These are phyloP conservation scores for Marasmarcha lunaedactyla DNA, from an alignment of 2,888 invertebrate species.

Conservation along the genomic window DNA sequence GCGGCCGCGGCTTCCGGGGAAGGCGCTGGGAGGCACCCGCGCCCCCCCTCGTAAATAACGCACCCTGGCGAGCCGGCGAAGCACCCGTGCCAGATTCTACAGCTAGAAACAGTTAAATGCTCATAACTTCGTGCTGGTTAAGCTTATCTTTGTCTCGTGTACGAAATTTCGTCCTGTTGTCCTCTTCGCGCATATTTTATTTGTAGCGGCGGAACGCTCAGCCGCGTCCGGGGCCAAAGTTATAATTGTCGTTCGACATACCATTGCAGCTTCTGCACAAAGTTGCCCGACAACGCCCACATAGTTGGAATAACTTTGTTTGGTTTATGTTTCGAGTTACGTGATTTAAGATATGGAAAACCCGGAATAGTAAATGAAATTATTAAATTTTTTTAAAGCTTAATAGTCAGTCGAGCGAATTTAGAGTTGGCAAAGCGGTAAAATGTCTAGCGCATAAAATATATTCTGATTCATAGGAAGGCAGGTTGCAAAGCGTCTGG, in stretches of 20 bases:
- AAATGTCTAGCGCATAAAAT: too few relatives aligned
- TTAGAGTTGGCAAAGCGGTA: slow-evolving; percentile 7
- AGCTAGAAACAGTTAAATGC: slow-evolving; percentile 71
- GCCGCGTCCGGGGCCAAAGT: slow-evolving; percentile 60
- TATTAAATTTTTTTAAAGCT: not conserved
- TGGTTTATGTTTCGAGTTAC: slow-evolving; percentile 53
- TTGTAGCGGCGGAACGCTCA: slow-evolving; percentile 54
- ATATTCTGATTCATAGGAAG: slow-evolving; percentile 32
- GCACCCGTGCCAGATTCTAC: slow-evolving; percentile 70
- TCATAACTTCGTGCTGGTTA: slow-evolving; percentile 71
- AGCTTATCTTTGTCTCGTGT: slow-evolving; percentile 69
- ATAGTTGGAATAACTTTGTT: slow-evolving; percentile 59
- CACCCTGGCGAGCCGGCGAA: slow-evolving; percentile 69
- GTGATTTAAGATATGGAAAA: slow-evolving; percentile 18
- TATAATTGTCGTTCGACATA: slow-evolving; percentile 68
- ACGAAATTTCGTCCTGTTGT: slow-evolving; percentile 59
- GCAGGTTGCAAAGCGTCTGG: slow-evolving; percentile 50
- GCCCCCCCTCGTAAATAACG: slow-evolving; percentile 66
- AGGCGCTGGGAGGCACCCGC: slow-evolving; percentile 66
- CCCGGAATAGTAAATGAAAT: slow-evolving; percentile 14
- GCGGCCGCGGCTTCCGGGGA: slow-evolving; percentile 53
- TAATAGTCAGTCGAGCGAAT: not conserved
- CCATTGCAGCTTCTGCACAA: slow-evolving; percentile 62
- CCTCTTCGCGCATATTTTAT: slow-evolving; percentile 65
- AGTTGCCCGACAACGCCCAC: slow-evolving; percentile 50